phyloP scores from a whole-genome alignment of 35 echinoderm and acorn worm species.

The Holothuria glaberrima region DNA sequence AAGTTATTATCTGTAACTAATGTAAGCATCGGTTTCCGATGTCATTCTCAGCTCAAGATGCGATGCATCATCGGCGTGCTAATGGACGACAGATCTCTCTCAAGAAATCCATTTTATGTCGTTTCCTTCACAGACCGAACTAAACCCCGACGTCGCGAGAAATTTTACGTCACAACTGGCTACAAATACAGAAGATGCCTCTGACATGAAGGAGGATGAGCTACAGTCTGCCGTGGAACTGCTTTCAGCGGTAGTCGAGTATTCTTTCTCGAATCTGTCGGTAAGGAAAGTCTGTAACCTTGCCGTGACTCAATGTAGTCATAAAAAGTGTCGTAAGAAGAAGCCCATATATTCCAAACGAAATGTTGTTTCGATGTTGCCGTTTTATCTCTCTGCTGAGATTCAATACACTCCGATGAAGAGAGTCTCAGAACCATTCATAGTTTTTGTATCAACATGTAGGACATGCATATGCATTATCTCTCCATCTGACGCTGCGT shows the following conservation, averaged over 20 bases:
- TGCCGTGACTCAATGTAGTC: too few relatives aligned
- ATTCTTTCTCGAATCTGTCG: conserved; percentile 3
- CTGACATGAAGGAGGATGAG: conserved; percentile 34
- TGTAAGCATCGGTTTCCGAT: background rate
- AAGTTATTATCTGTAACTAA: background rate
- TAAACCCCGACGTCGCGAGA: conserved; percentile 1
- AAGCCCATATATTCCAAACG: too few relatives aligned
- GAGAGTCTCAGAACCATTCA: too few relatives aligned
- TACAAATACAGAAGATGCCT: conserved; percentile 28
- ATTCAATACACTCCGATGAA: too few relatives aligned
- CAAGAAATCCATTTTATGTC: background rate
- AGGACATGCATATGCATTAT: too few relatives aligned
- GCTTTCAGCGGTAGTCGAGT: conserved; percentile 6
- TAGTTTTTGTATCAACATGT: too few relatives aligned
- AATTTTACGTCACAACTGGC: conserved; percentile 55
- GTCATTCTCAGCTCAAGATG: background rate
- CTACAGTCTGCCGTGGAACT: conserved; percentile 16
- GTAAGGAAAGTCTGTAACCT: background rate
- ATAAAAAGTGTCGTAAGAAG: too few relatives aligned
- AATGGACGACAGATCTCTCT: conserved; percentile 16
- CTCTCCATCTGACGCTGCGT: too few relatives aligned
- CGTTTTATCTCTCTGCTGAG: too few relatives aligned
- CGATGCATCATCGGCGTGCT: conserved; percentile 12
- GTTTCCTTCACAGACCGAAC: conserved; percentile 28
- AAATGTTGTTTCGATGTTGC: too few relatives aligned